phyloP scores from a whole-genome alignment of 2,888 invertebrate species.

The Phengaris arion region DNA sequence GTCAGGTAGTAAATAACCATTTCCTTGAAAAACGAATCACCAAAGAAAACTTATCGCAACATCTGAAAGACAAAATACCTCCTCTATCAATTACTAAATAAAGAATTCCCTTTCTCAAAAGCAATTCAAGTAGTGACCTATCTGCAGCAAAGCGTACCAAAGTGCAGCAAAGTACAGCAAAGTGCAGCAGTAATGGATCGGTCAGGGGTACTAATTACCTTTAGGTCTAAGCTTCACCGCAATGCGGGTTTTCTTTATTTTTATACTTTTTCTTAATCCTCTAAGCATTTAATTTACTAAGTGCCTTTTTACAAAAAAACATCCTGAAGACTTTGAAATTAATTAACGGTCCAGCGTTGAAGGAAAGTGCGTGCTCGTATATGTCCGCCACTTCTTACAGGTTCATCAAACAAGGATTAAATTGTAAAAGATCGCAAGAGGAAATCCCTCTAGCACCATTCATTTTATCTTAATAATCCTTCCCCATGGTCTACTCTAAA shows the following conservation, averaged over 20 bases:
- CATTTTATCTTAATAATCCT: no score
- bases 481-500: no score
- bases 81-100: constrained; percentile 18
- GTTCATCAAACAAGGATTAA: no score
- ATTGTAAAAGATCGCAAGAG: no score
- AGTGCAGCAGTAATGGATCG: constrained; percentile 34
- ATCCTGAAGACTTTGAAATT: constrained; percentile 4
- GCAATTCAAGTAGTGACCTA: constrained; percentile 16
- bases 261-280: constrained; percentile 27
- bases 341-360: background rate
- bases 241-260: constrained; percentile 33
- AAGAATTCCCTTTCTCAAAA: constrained; percentile 24
- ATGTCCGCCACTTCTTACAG: no score
- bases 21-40: background rate
- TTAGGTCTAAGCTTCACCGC: constrained; percentile 33
- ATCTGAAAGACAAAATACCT: constrained; percentile 11
- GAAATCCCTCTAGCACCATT: no score
- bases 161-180: constrained; percentile 19
- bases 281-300: constrained; percentile 23
- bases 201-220: constrained; percentile 35
- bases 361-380: background rate
- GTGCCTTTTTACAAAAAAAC: constrained; percentile 9
- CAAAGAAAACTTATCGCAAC: background rate
- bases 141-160: constrained; percentile 12
- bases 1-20: background rate